Conservation (phyloP, 2,888 invertebrate species). For the Yponomeuta malinellus region DNA sequence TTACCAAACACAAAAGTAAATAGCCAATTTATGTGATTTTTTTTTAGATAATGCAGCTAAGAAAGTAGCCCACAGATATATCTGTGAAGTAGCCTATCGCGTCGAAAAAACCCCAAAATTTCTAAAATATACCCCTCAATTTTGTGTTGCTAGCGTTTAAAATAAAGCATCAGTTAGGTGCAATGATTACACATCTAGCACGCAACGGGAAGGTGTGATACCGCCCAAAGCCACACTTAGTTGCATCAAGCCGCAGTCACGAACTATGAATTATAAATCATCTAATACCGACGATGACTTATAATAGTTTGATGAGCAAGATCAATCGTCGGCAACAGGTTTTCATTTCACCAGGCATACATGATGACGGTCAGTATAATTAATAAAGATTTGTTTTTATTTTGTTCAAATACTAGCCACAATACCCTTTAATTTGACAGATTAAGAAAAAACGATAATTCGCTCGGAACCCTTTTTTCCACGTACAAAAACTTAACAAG, state of each 20-base stretch:
- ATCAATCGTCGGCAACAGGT: slow-evolving; percentile 12
- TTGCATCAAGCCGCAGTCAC: slow-evolving; percentile 3
- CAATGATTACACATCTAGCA: neutral
- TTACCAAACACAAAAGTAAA: too few species aligned
- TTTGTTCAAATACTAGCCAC: neutral
- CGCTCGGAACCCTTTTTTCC: neutral
- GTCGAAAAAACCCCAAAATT: neutral
- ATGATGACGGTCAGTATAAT: neutral
- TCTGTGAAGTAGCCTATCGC: neutral
- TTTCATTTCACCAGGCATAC: slow-evolving; percentile 6
- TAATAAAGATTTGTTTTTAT: neutral
- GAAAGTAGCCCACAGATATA: neutral
- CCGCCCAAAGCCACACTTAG: slow-evolving; percentile 2
- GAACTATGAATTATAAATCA: slow-evolving; percentile 11
- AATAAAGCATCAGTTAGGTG: neutral
- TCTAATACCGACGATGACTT: slow-evolving; percentile 8
- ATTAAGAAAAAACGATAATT: neutral
- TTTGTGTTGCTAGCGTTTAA: neutral
- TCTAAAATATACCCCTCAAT: neutral
- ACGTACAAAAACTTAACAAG: slow-evolving; percentile 9
- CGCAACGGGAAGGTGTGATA: slow-evolving; percentile 10
- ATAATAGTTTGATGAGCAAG: slow-evolving; percentile 14
- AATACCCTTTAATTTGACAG: neutral
- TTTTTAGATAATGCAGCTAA: too few species aligned
- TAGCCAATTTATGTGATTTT: too few species aligned